Conservation (phyloP, 2,888 invertebrate species). For the Magallana nippona region DNA sequence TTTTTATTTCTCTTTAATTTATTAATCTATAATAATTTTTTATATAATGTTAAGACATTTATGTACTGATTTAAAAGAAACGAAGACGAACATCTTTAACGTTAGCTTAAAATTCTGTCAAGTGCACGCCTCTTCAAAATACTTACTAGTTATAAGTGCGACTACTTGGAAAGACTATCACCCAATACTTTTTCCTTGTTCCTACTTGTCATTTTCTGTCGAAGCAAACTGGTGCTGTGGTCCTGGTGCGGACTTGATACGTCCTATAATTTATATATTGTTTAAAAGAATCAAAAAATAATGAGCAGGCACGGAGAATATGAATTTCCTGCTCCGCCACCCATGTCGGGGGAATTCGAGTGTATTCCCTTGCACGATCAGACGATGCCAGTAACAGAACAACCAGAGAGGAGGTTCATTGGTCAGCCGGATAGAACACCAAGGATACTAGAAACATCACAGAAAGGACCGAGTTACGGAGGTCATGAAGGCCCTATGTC, state of each 20-base stretch:
- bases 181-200: background rate
- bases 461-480: too few relatives aligned
- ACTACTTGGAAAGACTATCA: background rate
- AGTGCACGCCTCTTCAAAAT: too few relatives aligned
- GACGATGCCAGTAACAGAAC: background rate
- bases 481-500: too few relatives aligned
- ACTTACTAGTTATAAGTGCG: background rate
- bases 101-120: too few relatives aligned
- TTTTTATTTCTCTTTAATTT: too few relatives aligned
- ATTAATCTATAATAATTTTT: too few relatives aligned
- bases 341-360: slow-evolving; percentile 12
- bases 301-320: slow-evolving; percentile 10
- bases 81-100: too few relatives aligned
- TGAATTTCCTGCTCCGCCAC: slow-evolving; percentile 9
- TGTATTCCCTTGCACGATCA: background rate
- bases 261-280: background rate
- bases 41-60: too few relatives aligned
- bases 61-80: too few relatives aligned
- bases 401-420: background rate
- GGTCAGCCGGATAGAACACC: too few relatives aligned
- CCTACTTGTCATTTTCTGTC: background rate
- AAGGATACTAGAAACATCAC: too few relatives aligned
- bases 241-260: background rate
- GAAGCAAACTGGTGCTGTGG: background rate
- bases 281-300: too few relatives aligned